These are phyloP conservation scores for Notothenia rossii DNA, from an alignment of 2,113 vertebrate species.

Conservation along the genomic window DNA sequence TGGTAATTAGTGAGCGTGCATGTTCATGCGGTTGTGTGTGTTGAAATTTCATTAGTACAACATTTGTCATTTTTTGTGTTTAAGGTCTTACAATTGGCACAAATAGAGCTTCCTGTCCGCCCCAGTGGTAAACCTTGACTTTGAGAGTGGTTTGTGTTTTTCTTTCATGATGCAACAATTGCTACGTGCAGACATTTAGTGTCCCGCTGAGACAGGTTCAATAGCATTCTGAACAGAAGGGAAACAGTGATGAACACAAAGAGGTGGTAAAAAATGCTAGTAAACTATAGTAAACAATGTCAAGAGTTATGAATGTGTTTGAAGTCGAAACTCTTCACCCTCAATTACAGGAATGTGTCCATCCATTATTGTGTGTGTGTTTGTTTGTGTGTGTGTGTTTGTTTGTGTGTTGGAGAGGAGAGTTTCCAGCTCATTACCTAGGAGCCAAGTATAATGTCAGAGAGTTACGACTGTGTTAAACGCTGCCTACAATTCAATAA, in stretches of 20 bases:
- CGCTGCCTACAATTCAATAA: conserved; percentile 35
- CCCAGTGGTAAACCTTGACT: conserved; percentile 31
- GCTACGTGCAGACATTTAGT: conserved; percentile 24
- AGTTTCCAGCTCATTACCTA: conserved; percentile 58
- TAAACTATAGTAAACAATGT: conserved; percentile 42
- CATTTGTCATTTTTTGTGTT: background rate
- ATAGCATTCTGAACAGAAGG: conserved; percentile 18
- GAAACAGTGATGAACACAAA: conserved; percentile 11
- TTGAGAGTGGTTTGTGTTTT: conserved; percentile 23
- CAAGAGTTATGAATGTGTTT: conserved; percentile 37
- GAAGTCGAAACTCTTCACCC: conserved; percentile 16
- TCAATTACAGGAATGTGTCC: conserved; percentile 18
- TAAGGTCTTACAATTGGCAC: background rate
- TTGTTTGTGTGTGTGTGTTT: background rate
- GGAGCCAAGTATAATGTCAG: conserved; percentile 64
- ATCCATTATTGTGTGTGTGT: conserved; percentile 2
- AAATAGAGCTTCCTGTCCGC: background rate
- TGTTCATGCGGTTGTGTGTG: background rate
- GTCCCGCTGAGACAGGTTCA: conserved; percentile 27
- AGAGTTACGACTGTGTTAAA: conserved; percentile 48
- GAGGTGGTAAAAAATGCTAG: conserved; percentile 3
- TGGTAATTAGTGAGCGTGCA: background rate
- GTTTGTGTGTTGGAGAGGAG: background rate
- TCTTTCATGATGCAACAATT: conserved; percentile 38
- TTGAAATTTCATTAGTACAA: background rate